Evolutionary conservation across 2,113 vertebrate genomes (phyloP).

Genomic region (Apodemus sylvaticus): DNA sequence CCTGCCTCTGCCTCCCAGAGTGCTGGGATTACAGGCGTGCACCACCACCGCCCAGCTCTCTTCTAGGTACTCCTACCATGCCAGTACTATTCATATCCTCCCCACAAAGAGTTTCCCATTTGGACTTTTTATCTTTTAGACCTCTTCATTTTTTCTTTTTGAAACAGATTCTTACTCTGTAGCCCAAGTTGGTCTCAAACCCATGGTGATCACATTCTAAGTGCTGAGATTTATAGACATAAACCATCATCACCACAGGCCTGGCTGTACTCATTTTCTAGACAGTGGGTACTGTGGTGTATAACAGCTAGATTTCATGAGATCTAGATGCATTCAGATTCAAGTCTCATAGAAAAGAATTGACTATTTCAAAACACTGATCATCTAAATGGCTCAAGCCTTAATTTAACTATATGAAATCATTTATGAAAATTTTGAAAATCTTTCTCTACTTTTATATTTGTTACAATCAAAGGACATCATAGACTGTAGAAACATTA

Average conservation of each 20-base stretch:
- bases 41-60: no score
- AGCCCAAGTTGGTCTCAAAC: background rate
- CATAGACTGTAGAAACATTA: constrained; percentile 15
- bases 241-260: no score
- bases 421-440: constrained; percentile 20
- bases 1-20: no score
- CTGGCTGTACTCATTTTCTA: background rate
- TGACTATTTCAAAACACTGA: background rate
- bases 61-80: background rate
- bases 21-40: no score
- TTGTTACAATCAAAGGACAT: background rate
- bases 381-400: background rate
- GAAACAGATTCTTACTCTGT: background rate
- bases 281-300: background rate
- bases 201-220: background rate
- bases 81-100: background rate
- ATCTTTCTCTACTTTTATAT: constrained; percentile 14
- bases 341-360: constrained; percentile 9
- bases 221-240: background rate
- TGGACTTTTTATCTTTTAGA: background rate
- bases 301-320: background rate
- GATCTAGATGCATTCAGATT: background rate
- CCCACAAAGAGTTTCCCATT: background rate
- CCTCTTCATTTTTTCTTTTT: background rate
- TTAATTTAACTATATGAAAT: constrained; percentile 4